phyloP scores from a whole-genome alignment of 2,113 vertebrate species.

The Oophaga pumilio region DNA sequence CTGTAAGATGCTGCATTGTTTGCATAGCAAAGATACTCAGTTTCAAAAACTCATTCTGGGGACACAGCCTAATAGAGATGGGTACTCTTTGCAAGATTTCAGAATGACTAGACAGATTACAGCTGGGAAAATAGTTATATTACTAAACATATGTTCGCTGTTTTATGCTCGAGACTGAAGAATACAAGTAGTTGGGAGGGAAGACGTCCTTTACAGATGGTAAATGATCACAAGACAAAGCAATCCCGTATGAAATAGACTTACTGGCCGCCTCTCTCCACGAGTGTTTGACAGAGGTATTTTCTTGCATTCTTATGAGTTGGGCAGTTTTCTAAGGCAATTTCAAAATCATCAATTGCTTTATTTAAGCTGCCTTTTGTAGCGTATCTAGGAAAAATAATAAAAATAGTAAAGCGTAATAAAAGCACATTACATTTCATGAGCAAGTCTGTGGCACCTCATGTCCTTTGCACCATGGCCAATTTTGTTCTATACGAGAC shows the following conservation, averaged over 20 bases:
- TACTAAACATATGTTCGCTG: no score
- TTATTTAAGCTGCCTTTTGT: slow-evolving; percentile 95
- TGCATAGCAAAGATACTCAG: no score
- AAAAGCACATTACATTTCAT: not conserved
- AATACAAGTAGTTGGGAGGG: no score
- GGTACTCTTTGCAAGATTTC: not conserved
- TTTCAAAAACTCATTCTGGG: no score
- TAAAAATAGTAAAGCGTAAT: not conserved
- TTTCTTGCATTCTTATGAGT: slow-evolving; percentile 95
- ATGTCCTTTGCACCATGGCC: no score
- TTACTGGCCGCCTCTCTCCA: slow-evolving; percentile 95
- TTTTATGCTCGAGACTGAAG: no score
- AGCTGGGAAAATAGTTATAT: not conserved
- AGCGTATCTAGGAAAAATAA: slow-evolving; percentile 79
- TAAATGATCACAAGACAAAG: not conserved
- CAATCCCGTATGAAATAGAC: slow-evolving; percentile 59
- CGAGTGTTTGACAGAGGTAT: slow-evolving; percentile 95
- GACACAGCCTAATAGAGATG: not conserved
- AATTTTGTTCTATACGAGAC: no score
- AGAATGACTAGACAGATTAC: not conserved
- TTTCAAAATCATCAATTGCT: slow-evolving; percentile 92
- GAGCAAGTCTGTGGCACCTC: not conserved
- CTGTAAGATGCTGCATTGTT: no score
- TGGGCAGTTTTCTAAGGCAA: slow-evolving; percentile 89
- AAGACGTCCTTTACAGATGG: not conserved